Evolutionary conservation across 2,888 invertebrate genomes (phyloP).

Genomic region (Pyrochroa serraticornis): DNA sequence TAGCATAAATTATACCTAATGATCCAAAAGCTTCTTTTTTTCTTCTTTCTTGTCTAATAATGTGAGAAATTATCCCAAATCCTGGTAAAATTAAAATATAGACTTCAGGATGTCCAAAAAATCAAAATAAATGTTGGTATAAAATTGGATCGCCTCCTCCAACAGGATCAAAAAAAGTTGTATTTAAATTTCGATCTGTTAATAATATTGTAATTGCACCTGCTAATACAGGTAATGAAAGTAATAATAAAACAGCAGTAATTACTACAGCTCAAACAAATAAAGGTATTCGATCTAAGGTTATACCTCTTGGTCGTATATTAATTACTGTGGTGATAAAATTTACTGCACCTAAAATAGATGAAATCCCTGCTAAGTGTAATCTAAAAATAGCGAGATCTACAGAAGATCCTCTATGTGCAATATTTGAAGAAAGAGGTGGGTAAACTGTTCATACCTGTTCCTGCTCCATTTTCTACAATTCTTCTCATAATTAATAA

Average conservation of each 20-base stretch:
- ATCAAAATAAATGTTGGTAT: constrained; percentile 86
- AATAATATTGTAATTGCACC: constrained; percentile 81
- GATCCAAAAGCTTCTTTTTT: constrained; percentile 77
- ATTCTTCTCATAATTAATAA: constrained; percentile 63
- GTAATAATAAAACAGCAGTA: constrained; percentile 68
- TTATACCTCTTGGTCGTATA: constrained; percentile 67
- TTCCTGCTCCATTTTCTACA: constrained; percentile 74
- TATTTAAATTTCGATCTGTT: constrained; percentile 81
- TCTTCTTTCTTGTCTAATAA: constrained; percentile 75
- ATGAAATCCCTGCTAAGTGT: constrained; percentile 75
- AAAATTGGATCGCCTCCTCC: constrained; percentile 83
- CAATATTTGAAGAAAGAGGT: constrained; percentile 68
- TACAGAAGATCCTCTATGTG: constrained; percentile 71
- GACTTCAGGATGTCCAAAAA: constrained; percentile 87
- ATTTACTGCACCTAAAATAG: constrained; percentile 79
- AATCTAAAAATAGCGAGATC: constrained; percentile 79
- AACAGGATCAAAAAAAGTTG: constrained; percentile 79
- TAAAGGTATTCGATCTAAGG: constrained; percentile 70
- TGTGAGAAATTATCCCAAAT: constrained; percentile 82
- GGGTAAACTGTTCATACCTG: constrained; percentile 82
- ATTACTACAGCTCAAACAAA: constrained; percentile 77
- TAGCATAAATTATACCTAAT: constrained; percentile 83
- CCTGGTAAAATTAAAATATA: constrained; percentile 86
- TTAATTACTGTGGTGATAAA: constrained; percentile 80
- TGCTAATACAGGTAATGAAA: constrained; percentile 77